Evolutionary conservation across 2,113 vertebrate genomes (phyloP), one percentile per base, ranked within the genome.

Genomic region (Rissa tridactyla): DNA sequence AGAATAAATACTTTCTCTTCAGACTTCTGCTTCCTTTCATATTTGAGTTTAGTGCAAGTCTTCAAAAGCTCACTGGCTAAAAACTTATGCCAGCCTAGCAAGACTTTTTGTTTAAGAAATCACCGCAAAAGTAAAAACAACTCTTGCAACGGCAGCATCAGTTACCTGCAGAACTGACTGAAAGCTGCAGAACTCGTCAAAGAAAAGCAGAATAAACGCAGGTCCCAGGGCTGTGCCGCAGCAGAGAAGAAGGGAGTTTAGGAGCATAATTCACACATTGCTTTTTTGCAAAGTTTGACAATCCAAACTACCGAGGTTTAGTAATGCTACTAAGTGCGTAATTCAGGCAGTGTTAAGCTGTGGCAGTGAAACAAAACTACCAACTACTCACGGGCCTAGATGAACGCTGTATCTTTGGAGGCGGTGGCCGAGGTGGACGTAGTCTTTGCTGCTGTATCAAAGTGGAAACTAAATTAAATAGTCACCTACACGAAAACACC

Each of bases 311-410:
- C 89, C 65, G 8, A 85, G 94, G 96, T 98, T 98, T 98, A 98
- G 98, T 98, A 96, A 91, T 75, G 93, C 94, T 95, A 94, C 81
- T 44, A 30, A 61, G 87, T 96, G 93, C 27, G 52, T 34, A 46
- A 84, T 94, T 96, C 97, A 98, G 98, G 97, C 97, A 97, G 95
- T 90, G 98, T 98, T 98, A 98, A 94, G 90, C 27, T 55, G 96
- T 88, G 96, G 72, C 94, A 93, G 94, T 76, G 94, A 96, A 58
- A 96, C 90, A 93, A 92, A 93, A 90, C 88, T 86, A 89, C 97
- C 66, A 64, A 51, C 97, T 99, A 99, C 99, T 99, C 99, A 99
- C 98, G 94, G 98, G 98, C 97, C 97, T 98, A 65, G 95, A 92
- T 32, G 94, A 97, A 76, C 98, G 98, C 85, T 99, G 98, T 92